Conservation (phyloP, 2,888 invertebrate species). For the Antheraea yamamai region DNA sequence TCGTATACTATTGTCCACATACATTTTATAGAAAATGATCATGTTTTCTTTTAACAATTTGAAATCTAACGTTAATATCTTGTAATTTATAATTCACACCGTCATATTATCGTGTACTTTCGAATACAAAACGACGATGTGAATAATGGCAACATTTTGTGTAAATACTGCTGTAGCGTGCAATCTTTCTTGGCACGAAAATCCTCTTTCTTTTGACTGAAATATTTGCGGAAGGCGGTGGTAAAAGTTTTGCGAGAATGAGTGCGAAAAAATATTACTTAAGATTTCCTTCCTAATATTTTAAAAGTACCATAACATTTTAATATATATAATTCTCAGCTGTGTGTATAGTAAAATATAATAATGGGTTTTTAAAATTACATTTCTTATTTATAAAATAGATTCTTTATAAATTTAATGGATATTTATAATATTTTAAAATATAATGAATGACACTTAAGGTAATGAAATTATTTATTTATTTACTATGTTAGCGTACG, state of each 20-base stretch:
- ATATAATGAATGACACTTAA: no score
- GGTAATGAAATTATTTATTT: no score
- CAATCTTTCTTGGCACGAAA: constrained; percentile 38
- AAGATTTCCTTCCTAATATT: not conserved
- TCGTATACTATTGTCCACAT: no score
- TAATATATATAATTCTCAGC: not conserved
- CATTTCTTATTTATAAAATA: not conserved
- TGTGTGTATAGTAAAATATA: not conserved
- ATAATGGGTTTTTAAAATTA: not conserved
- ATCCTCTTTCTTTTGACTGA: constrained; percentile 27
- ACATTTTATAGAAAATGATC: no score
- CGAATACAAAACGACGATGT: constrained; percentile 13
- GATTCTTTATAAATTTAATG: no score
- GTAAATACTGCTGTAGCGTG: constrained; percentile 29
- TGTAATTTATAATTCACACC: not conserved
- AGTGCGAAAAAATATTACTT: not conserved
- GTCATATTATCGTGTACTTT: not conserved
- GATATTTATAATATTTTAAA: no score
- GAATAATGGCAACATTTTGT: constrained; percentile 18
- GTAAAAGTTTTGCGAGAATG: constrained; percentile 10
- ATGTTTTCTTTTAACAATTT: no score
- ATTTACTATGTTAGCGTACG: no score
- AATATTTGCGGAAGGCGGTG: constrained; percentile 16
- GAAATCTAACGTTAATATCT: not conserved
- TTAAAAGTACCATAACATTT: not conserved